These are phyloP conservation scores for Platycnemis pennipes DNA, from an alignment of 2,888 invertebrate species.

Conservation along the genomic window DNA sequence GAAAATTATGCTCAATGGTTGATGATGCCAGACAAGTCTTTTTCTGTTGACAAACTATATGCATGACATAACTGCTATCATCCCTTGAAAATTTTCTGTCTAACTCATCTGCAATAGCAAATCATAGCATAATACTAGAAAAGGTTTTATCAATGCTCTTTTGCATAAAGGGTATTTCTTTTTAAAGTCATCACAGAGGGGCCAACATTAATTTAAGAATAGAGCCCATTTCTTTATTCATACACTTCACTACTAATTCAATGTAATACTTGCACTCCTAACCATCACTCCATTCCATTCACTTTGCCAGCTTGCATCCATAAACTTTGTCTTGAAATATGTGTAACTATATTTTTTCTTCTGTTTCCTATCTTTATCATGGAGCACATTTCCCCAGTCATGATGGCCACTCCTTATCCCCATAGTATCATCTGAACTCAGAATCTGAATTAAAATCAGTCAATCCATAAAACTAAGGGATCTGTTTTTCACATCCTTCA, in stretches of 20 bases:
- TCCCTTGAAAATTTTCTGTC: conserved; percentile 50
- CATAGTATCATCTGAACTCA: conserved; percentile 50
- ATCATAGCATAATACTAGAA: conserved; percentile 44
- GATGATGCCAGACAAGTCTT: conserved; percentile 52
- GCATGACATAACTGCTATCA: conserved; percentile 46
- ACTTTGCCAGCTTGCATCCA: conserved; percentile 50
- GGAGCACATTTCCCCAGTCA: conserved; percentile 49
- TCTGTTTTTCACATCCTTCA: conserved; percentile 30
- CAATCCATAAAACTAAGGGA: conserved; percentile 57
- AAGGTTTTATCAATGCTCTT: conserved; percentile 60
- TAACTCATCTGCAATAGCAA: conserved; percentile 45
- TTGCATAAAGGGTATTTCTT: conserved; percentile 63
- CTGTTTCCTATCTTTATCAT: neutral
- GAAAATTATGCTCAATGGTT: conserved; percentile 37
- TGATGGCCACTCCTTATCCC: conserved; percentile 23
- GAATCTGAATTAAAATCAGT: conserved; percentile 62
- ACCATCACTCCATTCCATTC: conserved; percentile 46
- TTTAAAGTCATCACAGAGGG: conserved; percentile 63
- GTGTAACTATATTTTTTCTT: conserved; percentile 31
- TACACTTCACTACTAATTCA: conserved; percentile 64
- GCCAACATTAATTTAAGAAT: conserved; percentile 60
- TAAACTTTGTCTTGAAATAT: conserved; percentile 63
- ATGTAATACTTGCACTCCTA: conserved; percentile 56
- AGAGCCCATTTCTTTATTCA: conserved; percentile 58
- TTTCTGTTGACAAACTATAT: conserved; percentile 49